These are phyloP conservation scores for Poecile montanus DNA, from an alignment of 2,797 vertebrate species.

Conservation along the genomic window DNA sequence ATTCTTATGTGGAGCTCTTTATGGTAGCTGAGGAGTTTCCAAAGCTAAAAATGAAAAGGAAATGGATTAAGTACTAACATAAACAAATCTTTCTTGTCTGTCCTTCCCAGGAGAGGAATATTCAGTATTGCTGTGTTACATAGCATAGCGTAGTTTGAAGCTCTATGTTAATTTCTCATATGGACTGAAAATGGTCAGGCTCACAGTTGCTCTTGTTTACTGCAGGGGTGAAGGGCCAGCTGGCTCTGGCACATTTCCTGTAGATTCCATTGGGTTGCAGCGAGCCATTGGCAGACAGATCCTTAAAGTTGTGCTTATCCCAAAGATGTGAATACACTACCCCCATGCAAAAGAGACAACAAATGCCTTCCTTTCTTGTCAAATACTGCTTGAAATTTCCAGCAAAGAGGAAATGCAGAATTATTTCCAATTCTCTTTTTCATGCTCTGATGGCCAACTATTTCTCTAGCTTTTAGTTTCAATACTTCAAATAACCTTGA, in stretches of 20 bases:
- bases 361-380: neutral
- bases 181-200: neutral
- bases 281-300: neutral
- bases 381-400: neutral
- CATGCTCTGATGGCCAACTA: neutral
- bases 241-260: neutral
- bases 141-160: neutral
- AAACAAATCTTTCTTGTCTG: neutral
- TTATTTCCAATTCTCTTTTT: constrained; percentile 1
- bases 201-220: neutral
- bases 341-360: neutral
- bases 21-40: neutral
- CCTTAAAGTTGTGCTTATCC: neutral
- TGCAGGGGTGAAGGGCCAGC: neutral
- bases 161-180: neutral
- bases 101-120: neutral
- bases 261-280: neutral
- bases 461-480: neutral
- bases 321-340: neutral
- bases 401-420: neutral
- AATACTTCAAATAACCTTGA: neutral
- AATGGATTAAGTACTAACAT: neutral
- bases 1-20: constrained; percentile 2
- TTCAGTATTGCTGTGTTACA: neutral
- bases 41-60: constrained; percentile 31